Conservation (phyloP, 2,113 vertebrate species). For the Syngnathus typhle region DNA sequence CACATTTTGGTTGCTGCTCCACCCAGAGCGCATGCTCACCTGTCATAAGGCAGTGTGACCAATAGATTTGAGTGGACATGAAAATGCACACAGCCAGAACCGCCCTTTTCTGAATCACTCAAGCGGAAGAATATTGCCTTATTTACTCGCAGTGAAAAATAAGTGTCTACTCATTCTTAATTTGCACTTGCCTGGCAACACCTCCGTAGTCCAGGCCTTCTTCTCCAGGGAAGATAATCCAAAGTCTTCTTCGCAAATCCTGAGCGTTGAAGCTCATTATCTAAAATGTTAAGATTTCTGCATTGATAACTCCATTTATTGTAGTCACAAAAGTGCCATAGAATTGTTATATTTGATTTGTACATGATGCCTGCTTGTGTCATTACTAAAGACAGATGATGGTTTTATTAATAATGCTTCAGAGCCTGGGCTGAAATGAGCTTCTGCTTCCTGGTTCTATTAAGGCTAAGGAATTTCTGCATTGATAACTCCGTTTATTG, state of each 20-base stretch:
- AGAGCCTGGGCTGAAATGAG: neutral
- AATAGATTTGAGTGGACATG: no score
- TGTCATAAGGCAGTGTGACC: no score
- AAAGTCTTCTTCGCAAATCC: slow-evolving; percentile 89
- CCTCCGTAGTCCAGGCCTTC: slow-evolving; percentile 98
- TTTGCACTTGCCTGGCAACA: slow-evolving; percentile 78
- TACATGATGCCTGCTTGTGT: neutral
- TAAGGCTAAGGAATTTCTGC: neutral
- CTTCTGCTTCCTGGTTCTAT: neutral
- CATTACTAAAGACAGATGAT: neutral
- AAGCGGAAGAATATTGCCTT: neutral
- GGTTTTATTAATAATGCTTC: neutral
- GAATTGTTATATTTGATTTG: neutral
- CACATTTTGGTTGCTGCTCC: no score
- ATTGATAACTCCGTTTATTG: neutral
- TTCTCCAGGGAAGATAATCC: slow-evolving; percentile 98
- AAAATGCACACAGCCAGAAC: no score
- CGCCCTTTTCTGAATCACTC: no score
- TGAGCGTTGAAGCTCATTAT: slow-evolving; percentile 97
- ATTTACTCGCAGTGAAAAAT: neutral
- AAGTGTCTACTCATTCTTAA: neutral
- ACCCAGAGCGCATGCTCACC: no score
- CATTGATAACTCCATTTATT: neutral
- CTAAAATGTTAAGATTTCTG: slow-evolving; percentile 49
- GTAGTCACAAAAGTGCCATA: neutral